Conservation (phyloP, 2,797 vertebrate genomes). For the Nothura maculosa region DNA sequence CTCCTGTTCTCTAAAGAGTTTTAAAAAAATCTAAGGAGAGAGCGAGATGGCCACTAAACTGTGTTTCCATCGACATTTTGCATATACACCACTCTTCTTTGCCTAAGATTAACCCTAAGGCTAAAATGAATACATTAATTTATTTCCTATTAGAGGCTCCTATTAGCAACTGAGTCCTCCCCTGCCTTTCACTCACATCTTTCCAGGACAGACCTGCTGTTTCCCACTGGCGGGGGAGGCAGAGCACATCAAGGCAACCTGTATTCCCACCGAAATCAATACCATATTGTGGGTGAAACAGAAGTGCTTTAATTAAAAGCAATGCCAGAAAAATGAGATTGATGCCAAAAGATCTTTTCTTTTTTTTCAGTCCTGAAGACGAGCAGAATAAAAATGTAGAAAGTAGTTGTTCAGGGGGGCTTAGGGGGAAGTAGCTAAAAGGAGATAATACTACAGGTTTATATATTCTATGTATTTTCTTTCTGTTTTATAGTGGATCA, state of each 20-base stretch:
- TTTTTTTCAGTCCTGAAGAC: slow-evolving; percentile 6
- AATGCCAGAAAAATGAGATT: slow-evolving; percentile 24
- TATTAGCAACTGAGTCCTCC: background rate
- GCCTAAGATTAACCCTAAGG: background rate
- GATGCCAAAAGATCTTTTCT: slow-evolving; percentile 1
- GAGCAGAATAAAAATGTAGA: slow-evolving; percentile 18
- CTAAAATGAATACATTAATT: slow-evolving; percentile 1
- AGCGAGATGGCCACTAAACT: slow-evolving; percentile 30
- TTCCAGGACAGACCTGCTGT: background rate
- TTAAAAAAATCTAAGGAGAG: slow-evolving; percentile 23
- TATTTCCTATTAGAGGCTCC: background rate
- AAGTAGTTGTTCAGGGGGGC: background rate
- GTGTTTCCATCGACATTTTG: background rate
- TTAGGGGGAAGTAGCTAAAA: slow-evolving; percentile 23
- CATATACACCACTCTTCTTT: background rate
- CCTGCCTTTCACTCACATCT: background rate
- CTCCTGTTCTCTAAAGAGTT: background rate
- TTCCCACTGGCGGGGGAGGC: background rate
- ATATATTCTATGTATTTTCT: slow-evolving; percentile 58
- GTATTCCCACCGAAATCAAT: background rate
- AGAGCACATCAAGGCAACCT: background rate
- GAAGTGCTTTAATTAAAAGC: slow-evolving; percentile 38
- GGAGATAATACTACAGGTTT: slow-evolving; percentile 44
- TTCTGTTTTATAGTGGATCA: slow-evolving; percentile 6
- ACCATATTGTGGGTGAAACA: background rate